Conservation (phyloP, 2,113 vertebrate genomes). For the Excalfactoria chinensis region DNA sequence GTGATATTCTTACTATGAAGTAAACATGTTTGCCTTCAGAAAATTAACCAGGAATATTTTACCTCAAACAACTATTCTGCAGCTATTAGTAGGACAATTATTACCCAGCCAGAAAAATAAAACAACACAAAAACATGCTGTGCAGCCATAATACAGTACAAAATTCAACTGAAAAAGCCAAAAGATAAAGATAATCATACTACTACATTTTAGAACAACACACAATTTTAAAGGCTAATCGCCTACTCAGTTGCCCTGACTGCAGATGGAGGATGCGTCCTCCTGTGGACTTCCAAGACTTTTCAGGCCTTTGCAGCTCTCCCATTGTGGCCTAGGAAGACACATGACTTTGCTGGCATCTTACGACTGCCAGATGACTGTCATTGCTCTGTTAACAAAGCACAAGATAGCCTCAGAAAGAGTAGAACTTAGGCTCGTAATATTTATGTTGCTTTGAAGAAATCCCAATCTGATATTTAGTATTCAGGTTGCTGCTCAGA, state of each 20-base stretch:
- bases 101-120: background rate
- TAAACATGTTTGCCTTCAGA: background rate
- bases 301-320: background rate
- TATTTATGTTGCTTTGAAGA: background rate
- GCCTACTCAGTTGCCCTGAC: background rate
- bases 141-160: background rate
- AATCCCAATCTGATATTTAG: background rate
- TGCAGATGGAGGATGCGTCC: background rate
- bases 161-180: background rate
- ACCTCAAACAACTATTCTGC: background rate
- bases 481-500: conserved; percentile 32
- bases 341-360: background rate
- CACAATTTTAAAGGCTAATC: background rate
- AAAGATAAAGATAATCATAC: too few species aligned
- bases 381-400: background rate
- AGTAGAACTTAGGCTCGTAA: background rate
- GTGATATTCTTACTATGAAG: background rate
- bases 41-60: background rate
- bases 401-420: background rate
- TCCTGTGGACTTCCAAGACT: background rate
- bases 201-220: background rate
- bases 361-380: background rate
- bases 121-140: background rate
- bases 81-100: background rate
- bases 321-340: background rate